Evolutionary conservation across 2,113 vertebrate genomes (phyloP).

Genomic region (Oreotrochilus melanogaster): DNA sequence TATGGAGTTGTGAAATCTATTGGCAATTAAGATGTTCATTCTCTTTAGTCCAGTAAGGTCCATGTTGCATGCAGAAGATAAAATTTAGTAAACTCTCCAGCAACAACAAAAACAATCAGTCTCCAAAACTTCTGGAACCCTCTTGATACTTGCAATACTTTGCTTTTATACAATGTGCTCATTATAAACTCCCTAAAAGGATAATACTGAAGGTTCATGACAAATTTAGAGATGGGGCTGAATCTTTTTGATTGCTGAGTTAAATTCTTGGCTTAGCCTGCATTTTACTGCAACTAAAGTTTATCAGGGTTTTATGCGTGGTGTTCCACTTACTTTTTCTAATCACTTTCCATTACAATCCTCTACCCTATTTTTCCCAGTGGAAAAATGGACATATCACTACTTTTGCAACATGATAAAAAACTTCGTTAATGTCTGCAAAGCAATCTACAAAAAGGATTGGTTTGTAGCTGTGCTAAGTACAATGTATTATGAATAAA

Average conservation of each 20-base stretch:
- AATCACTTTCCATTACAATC: not conserved
- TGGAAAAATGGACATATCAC: not conserved
- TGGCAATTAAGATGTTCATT: not conserved
- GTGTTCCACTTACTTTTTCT: constrained; percentile 2
- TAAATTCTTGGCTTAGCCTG: not conserved
- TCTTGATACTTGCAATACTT: not conserved
- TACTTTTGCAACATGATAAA: not conserved
- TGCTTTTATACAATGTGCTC: not conserved
- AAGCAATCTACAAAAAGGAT: not conserved
- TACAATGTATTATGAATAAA: not conserved
- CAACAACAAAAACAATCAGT: not conserved
- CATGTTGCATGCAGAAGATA: not conserved
- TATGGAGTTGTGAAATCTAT: not conserved
- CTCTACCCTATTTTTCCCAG: not conserved
- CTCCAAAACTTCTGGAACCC: not conserved
- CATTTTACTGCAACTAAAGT: not conserved
- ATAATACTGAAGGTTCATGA: not conserved
- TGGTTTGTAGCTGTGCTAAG: constrained; percentile 17
- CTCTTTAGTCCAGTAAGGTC: not conserved
- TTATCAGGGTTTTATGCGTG: not conserved
- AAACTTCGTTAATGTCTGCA: not conserved
- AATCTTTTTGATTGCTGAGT: not conserved
- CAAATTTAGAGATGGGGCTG: not conserved
- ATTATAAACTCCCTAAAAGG: not conserved
- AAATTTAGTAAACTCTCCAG: not conserved